Conservation (phyloP, 2,113 vertebrate species). For the Cyprinus carpio region DNA sequence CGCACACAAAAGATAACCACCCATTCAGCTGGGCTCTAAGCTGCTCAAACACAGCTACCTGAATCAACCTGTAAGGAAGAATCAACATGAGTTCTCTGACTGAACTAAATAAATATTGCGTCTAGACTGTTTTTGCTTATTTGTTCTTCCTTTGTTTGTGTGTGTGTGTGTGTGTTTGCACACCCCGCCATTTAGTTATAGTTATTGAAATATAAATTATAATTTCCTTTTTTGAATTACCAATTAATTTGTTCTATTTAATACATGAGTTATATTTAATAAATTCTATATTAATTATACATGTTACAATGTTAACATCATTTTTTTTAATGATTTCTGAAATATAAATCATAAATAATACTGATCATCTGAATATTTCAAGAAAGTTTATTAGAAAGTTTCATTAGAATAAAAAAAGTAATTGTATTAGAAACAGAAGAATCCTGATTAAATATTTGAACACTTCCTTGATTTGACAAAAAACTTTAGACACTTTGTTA, state of each 20-base stretch:
- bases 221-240: too few relatives aligned
- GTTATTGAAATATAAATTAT: too few relatives aligned
- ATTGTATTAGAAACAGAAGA: not conserved
- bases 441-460: not conserved
- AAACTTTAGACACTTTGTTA: not conserved
- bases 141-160: not conserved
- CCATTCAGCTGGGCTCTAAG: constrained; percentile 43
- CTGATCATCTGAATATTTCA: not conserved
- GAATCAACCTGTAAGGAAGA: constrained; percentile 44
- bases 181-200: too few relatives aligned
- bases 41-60: constrained; percentile 45
- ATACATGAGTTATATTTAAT: too few relatives aligned
- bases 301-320: too few relatives aligned
- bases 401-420: not conserved
- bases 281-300: too few relatives aligned
- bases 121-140: not conserved
- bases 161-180: too few relatives aligned
- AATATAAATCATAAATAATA: too few relatives aligned
- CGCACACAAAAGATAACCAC: constrained; percentile 48
- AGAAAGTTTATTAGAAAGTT: not conserved
- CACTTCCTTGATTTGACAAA: not conserved
- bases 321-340: too few relatives aligned
- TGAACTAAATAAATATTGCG: constrained; percentile 41
- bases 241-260: too few relatives aligned
- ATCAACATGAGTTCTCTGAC: constrained; percentile 23